Conservation (phyloP, 2,888 invertebrate species). For the Tribolium freemani region DNA sequence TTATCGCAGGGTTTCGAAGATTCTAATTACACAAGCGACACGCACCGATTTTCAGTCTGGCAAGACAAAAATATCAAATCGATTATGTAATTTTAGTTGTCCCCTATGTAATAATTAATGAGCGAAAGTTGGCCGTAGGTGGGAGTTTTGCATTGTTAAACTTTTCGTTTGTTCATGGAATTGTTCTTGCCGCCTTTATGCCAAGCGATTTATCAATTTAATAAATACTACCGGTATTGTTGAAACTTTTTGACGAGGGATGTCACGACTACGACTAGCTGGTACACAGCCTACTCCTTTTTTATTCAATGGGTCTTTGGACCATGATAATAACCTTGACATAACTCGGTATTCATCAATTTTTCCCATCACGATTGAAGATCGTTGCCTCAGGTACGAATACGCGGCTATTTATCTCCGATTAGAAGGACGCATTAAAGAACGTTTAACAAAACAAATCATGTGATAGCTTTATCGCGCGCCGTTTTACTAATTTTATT, state of each 20-base stretch:
- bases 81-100: conserved; percentile 55
- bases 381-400: conserved; percentile 38
- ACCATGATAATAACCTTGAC: conserved; percentile 50
- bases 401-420: conserved; percentile 43
- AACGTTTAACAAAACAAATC: conserved; percentile 5
- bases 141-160: conserved; percentile 51
- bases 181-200: conserved; percentile 36
- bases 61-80: conserved; percentile 38
- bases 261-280: conserved; percentile 7
- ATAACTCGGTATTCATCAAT: conserved; percentile 51
- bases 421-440: conserved; percentile 23
- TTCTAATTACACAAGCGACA: conserved; percentile 20
- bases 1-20: neutral
- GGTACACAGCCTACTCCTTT: conserved; percentile 17
- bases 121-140: conserved; percentile 56
- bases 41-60: neutral
- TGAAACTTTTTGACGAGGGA: neutral
- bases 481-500: neutral
- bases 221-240: conserved; percentile 31
- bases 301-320: conserved; percentile 46
- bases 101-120: conserved; percentile 59
- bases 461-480: neutral
- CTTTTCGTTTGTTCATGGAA: conserved; percentile 39
- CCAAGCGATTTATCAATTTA: conserved; percentile 33
- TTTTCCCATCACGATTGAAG: conserved; percentile 50